These are phyloP conservation scores for Eospalax fontanierii DNA, from an alignment of 2,797 vertebrate species.

Conservation along the genomic window DNA sequence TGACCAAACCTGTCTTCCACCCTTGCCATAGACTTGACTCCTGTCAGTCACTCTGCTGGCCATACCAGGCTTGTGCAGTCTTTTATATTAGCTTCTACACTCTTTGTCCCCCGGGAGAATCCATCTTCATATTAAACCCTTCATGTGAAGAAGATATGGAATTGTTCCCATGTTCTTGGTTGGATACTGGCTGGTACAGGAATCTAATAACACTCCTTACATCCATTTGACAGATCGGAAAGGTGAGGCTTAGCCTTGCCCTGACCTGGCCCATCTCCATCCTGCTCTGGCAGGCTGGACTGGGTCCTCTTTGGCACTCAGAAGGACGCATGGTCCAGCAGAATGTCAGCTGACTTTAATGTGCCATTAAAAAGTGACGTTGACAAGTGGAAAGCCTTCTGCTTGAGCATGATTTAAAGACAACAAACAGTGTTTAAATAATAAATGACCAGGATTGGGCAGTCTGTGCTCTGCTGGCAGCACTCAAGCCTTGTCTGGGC, in stretches of 20 bases:
- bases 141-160: background rate
- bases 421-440: slow-evolving; percentile 78
- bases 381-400: slow-evolving; percentile 71
- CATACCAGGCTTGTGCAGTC: background rate
- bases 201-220: background rate
- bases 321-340: slow-evolving; percentile 4
- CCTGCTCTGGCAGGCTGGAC: background rate
- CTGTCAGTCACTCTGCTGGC: background rate
- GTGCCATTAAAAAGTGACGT: slow-evolving; percentile 70
- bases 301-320: background rate
- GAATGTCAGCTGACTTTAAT: slow-evolving; percentile 45
- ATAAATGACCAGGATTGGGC: slow-evolving; percentile 69
- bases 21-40: background rate
- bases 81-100: background rate
- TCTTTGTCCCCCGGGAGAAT: background rate
- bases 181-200: background rate
- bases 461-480: slow-evolving; percentile 16
- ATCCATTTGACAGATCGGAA: background rate
- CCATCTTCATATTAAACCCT: background rate
- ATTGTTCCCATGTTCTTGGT: background rate
- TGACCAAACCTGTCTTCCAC: no score
- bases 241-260: background rate
- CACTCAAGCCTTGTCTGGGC: slow-evolving; percentile 45
- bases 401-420: slow-evolving; percentile 67
- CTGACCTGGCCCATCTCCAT: background rate